Base-by-base conservation (phyloP, 2,113 vertebrate species). In the Nannobrachium achirus region DNA sequence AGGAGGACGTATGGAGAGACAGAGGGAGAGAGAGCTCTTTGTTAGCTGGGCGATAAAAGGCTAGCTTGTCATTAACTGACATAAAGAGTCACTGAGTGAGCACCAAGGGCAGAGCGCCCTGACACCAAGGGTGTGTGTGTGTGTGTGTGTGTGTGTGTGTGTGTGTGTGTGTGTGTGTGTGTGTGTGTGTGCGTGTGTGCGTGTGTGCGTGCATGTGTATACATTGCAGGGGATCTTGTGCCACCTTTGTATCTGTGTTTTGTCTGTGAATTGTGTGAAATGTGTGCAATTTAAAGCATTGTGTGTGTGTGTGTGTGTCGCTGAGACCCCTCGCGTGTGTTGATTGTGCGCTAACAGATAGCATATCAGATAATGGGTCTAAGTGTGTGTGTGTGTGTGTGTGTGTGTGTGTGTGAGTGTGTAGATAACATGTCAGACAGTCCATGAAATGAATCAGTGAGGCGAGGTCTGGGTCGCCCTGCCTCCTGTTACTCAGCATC, bases 51-150 rank as follows among this genome's bases (percentile, higher is more conserved):
- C 73, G 80, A 86, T 87, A 86, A 85, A 84, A 83, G 78, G 67
- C 70, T 67, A 60, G 69, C 76, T 70, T 79, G 88, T 89, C 80
- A 84, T 89, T 88, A 85, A 86, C 70, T 84, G 81, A 81, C 84
- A 89, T 84, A 81, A 84, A 84, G 75, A 85, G 85, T 83, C 83
- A 80, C 77, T 7, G 63, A 82, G 80, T 7, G 63, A 82, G 80
- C 63, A 74, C 81, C 66, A 59, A 89, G 91, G 91, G 79, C 89
- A 91, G 66, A 73, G 72, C 77, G 85, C 91, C 91, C 89, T 82
- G 85, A 91, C 86, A 91, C 86, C 51, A 49, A 59, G 75, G 46
- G 58, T 67, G 56, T 14, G 63, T 15, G 56, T 67, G 48, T 20
- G 25, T 56, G 38, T 40, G 73, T 41, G 60, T 45, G 13, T 15